phyloP scores from a whole-genome alignment of 2,113 vertebrate species.

The Thunnus thynnus region DNA sequence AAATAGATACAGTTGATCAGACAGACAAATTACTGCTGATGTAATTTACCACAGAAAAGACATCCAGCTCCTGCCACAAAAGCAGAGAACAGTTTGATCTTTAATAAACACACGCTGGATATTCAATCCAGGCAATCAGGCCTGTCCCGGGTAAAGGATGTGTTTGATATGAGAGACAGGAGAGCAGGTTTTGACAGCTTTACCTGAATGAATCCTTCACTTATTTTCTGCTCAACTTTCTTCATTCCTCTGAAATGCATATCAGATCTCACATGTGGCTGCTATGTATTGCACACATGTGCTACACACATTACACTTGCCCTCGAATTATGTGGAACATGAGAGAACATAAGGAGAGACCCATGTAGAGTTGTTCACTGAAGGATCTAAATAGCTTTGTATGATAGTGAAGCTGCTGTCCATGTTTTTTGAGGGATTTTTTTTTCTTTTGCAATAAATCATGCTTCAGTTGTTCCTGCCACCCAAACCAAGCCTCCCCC shows the following conservation, averaged over 20 bases:
- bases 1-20: not conserved
- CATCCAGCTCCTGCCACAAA: not conserved
- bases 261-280: constrained; percentile 27
- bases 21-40: constrained; percentile 19
- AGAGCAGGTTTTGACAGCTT: constrained; percentile 6
- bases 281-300: constrained; percentile 28
- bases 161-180: constrained; percentile 8
- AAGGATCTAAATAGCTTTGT: constrained; percentile 19
- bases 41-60: constrained; percentile 15
- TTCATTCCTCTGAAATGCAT: constrained; percentile 16
- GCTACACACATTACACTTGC: constrained; percentile 45
- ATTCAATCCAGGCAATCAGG: constrained; percentile 1
- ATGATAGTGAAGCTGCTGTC: constrained; percentile 5
- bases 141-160: not conserved
- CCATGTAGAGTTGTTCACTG: constrained; percentile 24
- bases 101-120: not conserved
- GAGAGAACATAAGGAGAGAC: constrained; percentile 37
- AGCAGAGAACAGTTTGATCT: not conserved
- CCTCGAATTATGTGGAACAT: constrained; percentile 36
- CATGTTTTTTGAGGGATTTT: constrained; percentile 8
- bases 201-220: constrained; percentile 1
- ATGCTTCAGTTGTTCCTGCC: constrained; percentile 5
- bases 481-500: not conserved
- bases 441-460: constrained; percentile 20
- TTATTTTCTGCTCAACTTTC: not conserved